Evolutionary conservation across 2,888 invertebrate genomes (phyloP), one percentile per base, ranked within the genome.

Genomic region (Peribatodes rhomboidaria): DNA sequence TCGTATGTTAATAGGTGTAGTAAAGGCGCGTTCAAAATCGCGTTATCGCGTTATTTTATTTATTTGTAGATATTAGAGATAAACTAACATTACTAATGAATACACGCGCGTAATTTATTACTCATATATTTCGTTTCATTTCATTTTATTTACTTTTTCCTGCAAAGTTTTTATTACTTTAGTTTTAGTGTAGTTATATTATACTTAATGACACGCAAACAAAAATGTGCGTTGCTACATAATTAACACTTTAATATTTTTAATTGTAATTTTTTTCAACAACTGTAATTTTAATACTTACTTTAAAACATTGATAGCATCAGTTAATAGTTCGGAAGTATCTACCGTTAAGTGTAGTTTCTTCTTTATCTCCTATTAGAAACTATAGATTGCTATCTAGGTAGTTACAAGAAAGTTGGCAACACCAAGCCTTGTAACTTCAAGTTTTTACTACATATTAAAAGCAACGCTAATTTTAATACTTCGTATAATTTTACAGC

Each of bases 71-170:
- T 85, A 83, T 58, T 66, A 50, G 35, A 50, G 50, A 42, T 73
- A 50, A 72, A 67, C 20, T 42, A 50, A 53, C 57, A 64, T 49
- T 55, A 59, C 18, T 64, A 61, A 79, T 85, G 80, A 90, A 90
- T 90, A 92, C 82, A 92, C 74, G 73, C 79, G 79, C 85, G 84
- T 83, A 85, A 85, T 82, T 83, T 84, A 85, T 82, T 84, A 79
- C 61, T 75, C 67, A 78, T 59, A 67, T 72, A 76, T 80, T 87
- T 78, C 70, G 70, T 73, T 74, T 72, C 77, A 75, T 75, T 83
- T 79, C 70, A 71, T 69, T 68, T 69, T 69, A 69, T 68, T 74
- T 68, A 71, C 37, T 53, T 69, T 61, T 33, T 53, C 14, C n/a
- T n/a, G 46, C 33, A 63, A 46, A 62, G 53, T 8, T n/a, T 55